Percentiles rank a stretch among this genome's conserved stretches.
These are phyloP conservation scores for Camponotus floridanus DNA, from an alignment of 1,140 invertebrate genomes.

Conservation along the genomic window DNA sequence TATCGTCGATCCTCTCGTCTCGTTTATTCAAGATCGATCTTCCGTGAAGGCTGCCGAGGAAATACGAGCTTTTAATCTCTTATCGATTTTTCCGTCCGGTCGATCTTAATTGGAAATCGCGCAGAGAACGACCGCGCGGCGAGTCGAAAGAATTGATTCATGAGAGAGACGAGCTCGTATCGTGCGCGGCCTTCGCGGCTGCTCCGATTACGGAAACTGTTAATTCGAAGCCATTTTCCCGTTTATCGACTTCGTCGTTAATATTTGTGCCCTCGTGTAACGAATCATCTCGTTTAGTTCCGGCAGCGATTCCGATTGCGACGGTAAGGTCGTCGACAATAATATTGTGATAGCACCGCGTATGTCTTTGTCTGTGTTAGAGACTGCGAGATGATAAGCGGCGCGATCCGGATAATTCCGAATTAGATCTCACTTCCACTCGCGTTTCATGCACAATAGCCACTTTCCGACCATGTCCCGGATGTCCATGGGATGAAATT, in stretches of 20 bases:
- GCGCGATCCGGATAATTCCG: neutral
- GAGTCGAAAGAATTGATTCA: neutral
- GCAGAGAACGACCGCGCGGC: neutral
- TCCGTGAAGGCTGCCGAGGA: neutral
- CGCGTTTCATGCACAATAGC: constrained; percentile 66
- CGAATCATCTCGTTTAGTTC: constrained; percentile 44
- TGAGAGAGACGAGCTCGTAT: neutral
- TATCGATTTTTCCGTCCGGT: neutral
- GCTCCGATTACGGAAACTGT: constrained; percentile 17
- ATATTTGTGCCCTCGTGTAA: neutral
- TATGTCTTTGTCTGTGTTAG: neutral
- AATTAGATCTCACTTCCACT: constrained; percentile 57
- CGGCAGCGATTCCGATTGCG: too few species aligned
- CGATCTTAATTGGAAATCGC: constrained; percentile 28
- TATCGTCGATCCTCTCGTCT: neutral
- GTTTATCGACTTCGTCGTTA: constrained; percentile 6
- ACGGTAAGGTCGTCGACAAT: constrained; percentile 1
- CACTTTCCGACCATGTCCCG: constrained; percentile 39
- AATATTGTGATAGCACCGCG: neutral
- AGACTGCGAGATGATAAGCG: neutral
- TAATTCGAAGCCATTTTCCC: neutral
- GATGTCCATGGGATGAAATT: constrained; percentile 17
- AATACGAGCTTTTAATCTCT: constrained; percentile 21
- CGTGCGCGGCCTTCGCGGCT: neutral
- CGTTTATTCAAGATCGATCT: neutral